Evolutionary conservation across 30 jellyfish, hydroid and myxozoan species (phyloP), one percentile per base, ranked within the genome.

Genomic region (Turritopsis rubra): DNA sequence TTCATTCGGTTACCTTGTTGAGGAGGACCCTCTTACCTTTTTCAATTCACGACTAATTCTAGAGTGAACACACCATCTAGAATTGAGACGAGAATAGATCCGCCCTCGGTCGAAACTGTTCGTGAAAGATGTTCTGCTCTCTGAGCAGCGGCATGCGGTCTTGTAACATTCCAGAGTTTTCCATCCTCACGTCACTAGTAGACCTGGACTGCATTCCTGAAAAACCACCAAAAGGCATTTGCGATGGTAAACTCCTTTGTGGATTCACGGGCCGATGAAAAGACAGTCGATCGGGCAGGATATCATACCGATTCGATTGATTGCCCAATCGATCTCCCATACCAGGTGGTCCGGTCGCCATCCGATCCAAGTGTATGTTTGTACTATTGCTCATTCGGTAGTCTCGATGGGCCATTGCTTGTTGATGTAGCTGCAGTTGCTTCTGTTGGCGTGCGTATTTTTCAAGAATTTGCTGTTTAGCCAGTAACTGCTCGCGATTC

Each of bases 401-500:
- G n/a, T 68, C 30, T 23, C 30, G 9, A 9, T n/a, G 30, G 16
- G 77, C 77, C 77, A 68, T 68, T 23, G 77, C 77, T 74, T 74
- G 54, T 23, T 74, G 52, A 13, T 74, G 82, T 7, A 74, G 54
- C 70, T 74, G 82, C 65, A 74, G 16, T 29, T 70, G 87, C 81
- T 80, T 80, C 54, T 80, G 87, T 52, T 80, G 87, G 79, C 87
- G 87, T 5, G 87, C 87, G 83, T 52, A 80, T 53, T 80, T 80
- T 83, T 80, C 87, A 23, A 80, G 60, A 21, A 80, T 80, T 80
- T 80, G 87, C 28, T 80, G 87, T 52, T 80, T 80, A 0, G 87
- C 87, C 26, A 80, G 83, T 23, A 80, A 53, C 41, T 80, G 87
- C 53, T 80, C 87, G 81, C 87, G 78, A 27, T 80, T 80, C 65